Conservation (phyloP, 92 coral and sea anemone genomes). For the Phymanthus crucifer region DNA sequence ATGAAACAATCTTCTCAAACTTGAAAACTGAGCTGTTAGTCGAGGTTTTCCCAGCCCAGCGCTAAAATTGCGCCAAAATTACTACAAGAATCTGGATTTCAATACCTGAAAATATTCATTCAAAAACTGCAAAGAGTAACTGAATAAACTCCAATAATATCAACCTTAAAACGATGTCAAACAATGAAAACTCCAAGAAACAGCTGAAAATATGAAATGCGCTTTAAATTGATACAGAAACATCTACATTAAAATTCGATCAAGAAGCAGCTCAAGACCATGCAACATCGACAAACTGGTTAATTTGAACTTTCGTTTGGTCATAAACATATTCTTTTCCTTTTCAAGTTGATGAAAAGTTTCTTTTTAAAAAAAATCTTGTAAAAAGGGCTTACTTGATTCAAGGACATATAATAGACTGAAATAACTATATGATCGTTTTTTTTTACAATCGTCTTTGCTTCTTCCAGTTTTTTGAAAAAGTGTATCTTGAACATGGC, state of each 20-base stretch:
- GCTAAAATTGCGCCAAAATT: background rate
- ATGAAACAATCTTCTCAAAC: no score
- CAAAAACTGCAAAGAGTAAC: background rate
- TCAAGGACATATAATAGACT: no score
- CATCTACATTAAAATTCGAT: slow-evolving; percentile 7
- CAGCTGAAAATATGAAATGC: background rate
- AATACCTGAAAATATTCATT: background rate
- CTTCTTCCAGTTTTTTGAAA: no score
- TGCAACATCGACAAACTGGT: background rate
- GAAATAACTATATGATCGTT: background rate
- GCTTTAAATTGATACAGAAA: slow-evolving; percentile 6
- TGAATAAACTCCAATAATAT: background rate
- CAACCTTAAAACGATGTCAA: background rate
- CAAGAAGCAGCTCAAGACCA: background rate
- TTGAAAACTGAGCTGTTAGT: no score
- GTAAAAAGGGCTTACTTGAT: no score
- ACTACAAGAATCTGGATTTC: background rate
- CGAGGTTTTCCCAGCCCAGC: no score
- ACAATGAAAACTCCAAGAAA: background rate
- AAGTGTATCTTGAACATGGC: background rate
- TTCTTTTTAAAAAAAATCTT: background rate
- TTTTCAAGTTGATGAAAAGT: background rate
- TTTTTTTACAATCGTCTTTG: no score
- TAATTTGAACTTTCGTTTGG: background rate
- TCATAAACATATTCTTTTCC: background rate